Evolutionary conservation across 2,797 vertebrate species (phyloP).

Genomic region (Spatula clypeata): DNA sequence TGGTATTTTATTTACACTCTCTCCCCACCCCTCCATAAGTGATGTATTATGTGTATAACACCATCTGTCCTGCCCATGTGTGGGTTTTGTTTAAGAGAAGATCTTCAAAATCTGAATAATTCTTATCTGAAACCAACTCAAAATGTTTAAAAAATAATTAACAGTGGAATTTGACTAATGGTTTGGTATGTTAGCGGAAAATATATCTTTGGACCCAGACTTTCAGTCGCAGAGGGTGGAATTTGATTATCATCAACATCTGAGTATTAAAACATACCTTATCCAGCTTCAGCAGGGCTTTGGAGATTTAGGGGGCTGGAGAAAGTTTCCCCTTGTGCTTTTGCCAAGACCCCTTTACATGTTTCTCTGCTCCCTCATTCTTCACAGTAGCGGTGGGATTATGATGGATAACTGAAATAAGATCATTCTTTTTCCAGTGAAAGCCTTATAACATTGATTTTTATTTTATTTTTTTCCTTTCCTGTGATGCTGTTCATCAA

Average conservation of each 20-base stretch:
- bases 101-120: constrained; percentile 52
- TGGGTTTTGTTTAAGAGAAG: constrained; percentile 39
- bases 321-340: not conserved
- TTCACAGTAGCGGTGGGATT: constrained; percentile 27
- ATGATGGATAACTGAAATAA: constrained; percentile 58
- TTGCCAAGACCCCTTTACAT: not conserved
- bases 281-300: not conserved
- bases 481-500: constrained; percentile 13
- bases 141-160: not conserved
- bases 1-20: not conserved
- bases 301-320: not conserved
- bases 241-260: not conserved
- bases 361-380: not conserved
- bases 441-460: constrained; percentile 35
- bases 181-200: not conserved
- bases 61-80: constrained; percentile 23
- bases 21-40: not conserved
- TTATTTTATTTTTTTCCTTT: not conserved
- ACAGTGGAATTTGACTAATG: not conserved
- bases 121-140: constrained; percentile 29
- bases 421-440: not conserved
- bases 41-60: constrained; percentile 21
- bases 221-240: not conserved
- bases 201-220: not conserved
- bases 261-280: not conserved